Percentiles rank a stretch among this genome's conserved stretches.
Evolutionary conservation across 1,140 invertebrate genomes (phyloP).

Genomic region (Mamestra configurata): DNA sequence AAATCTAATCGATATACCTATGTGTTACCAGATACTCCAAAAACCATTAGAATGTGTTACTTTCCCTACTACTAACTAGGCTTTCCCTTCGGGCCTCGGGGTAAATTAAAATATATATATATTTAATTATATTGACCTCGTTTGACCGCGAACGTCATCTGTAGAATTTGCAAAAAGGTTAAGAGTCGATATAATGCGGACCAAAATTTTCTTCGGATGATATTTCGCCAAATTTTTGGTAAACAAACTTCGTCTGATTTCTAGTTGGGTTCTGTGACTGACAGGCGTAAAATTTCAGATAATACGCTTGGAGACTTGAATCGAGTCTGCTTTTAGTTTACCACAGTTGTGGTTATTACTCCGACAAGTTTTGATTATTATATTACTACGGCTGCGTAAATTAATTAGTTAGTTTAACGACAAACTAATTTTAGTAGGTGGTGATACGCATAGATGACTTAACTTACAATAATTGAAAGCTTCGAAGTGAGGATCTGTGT

Average conservation of each 20-base stretch:
- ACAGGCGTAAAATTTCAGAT: background rate
- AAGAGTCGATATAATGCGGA: background rate
- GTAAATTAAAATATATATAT: too few species aligned
- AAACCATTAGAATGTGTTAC: too few species aligned
- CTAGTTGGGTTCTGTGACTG: background rate
- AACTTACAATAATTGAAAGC: background rate
- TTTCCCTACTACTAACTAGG: too few species aligned
- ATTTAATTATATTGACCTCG: too few species aligned
- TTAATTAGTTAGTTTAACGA: background rate
- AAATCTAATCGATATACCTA: too few species aligned
- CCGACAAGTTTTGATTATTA: too few species aligned
- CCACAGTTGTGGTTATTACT: background rate
- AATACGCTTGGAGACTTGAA: background rate
- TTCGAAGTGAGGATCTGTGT: background rate
- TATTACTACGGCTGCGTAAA: background rate
- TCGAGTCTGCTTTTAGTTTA: background rate
- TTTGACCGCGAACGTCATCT: background rate
- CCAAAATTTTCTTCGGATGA: background rate
- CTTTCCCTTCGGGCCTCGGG: too few species aligned
- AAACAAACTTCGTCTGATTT: conserved; percentile 2
- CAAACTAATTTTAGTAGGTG: background rate
- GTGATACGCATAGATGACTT: background rate
- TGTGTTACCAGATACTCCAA: too few species aligned
- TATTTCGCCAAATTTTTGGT: background rate
- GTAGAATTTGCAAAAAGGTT: background rate